These are phyloP conservation scores for Cairina moschata DNA, from an alignment of 2,113 vertebrate species.

Conservation along the genomic window DNA sequence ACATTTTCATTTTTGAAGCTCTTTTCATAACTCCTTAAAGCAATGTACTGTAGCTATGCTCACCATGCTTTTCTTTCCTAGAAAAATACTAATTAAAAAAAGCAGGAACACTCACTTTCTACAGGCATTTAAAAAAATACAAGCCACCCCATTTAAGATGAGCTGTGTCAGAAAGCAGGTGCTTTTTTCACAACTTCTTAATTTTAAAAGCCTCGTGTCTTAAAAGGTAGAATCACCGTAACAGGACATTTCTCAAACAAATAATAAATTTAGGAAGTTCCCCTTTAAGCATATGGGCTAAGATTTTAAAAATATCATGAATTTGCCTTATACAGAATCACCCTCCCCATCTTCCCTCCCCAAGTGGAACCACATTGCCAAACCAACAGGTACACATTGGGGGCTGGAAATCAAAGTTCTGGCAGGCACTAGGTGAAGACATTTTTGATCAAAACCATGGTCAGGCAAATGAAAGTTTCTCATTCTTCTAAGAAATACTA, in stretches of 20 bases:
- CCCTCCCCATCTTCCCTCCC: background rate
- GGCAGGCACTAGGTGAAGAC: background rate
- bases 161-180: background rate
- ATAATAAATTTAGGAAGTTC: background rate
- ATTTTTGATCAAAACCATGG: background rate
- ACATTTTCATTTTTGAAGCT: fast-evolving
- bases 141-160: background rate
- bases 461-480: background rate
- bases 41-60: background rate
- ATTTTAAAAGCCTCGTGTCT: background rate
- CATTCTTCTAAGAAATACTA: background rate
- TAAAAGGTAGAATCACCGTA: background rate
- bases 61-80: background rate
- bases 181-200: background rate
- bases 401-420: background rate
- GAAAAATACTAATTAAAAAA: background rate
- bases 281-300: background rate
- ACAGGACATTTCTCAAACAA: background rate
- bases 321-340: background rate
- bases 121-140: background rate
- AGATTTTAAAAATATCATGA: fast-evolving
- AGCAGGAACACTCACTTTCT: background rate
- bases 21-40: background rate
- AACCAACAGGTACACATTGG: background rate
- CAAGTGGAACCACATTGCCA: background rate